Base-by-base conservation (phyloP, 2,113 vertebrate genomes). In the Takifugu flavidus region DNA sequence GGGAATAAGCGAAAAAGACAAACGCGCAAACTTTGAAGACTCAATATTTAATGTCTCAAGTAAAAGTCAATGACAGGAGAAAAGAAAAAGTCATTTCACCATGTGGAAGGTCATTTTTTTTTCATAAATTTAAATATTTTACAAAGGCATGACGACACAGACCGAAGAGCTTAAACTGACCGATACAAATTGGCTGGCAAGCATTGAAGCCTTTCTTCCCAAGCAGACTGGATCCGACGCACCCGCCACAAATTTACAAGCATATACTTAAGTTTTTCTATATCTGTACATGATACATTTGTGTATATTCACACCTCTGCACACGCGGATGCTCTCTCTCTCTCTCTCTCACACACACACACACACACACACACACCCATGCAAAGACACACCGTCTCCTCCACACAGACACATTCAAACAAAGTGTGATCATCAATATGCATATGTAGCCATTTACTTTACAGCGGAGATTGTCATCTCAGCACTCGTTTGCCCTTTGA, bases 201-300 rank as follows among this genome's bases (percentile, higher is more conserved):
- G 91, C 86, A 87, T 64, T 68, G 86, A 91, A 90, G 93, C 89
- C 92, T 91, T 84, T 86, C 89, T 76, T 90, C 87, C 91, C 12
- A 88, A 91, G 91, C 87, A 92, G 93, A 84, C 86, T 87, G 84
- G 78, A 94, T 91, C 65, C 85, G 87, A 89, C 89, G 72, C 86
- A 89, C 89, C 60, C 73, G 83, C 89, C 79, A 91, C 86, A 92
- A 83, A 93, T 91, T 93, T 92, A 95, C 90, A 94, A 94, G 92
- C 92, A 93, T 89, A 86, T 93, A 93, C 91, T 92, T 90, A 86
- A 93, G 90, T 47, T 47, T 47, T 47, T 10, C 15, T 47, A n/a
- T 47, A 15, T 47, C 13, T 93, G 69, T 91, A 91, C 89, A 91
- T 88, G 89, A 90, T 90, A 91, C 88, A 89, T 86, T 82, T 86